Percentiles rank a stretch among this genome's conserved stretches.
Evolutionary conservation across 1,140 invertebrate genomes (phyloP).

Genomic region (Drosophila repleta): DNA sequence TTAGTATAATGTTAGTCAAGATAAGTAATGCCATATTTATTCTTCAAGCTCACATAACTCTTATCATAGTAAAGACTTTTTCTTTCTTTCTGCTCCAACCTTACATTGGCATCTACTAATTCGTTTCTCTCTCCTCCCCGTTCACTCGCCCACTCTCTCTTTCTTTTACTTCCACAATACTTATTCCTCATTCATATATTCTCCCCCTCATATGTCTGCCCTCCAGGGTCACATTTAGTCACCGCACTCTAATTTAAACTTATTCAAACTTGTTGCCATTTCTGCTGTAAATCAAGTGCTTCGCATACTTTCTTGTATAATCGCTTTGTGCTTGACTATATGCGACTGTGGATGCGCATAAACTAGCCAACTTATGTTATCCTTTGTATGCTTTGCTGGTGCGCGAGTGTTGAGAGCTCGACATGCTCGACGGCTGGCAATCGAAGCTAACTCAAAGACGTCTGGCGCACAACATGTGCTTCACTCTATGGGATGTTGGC

Average conservation of each 20-base stretch:
- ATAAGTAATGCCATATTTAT: too few relatives aligned
- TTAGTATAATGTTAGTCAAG: too few relatives aligned
- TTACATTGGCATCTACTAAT: too few relatives aligned
- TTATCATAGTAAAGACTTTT: too few relatives aligned
- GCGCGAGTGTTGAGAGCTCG: not conserved
- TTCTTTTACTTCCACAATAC: not conserved
- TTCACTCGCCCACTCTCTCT: too few relatives aligned
- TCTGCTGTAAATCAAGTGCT: slow-evolving; percentile 1
- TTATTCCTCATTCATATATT: not conserved
- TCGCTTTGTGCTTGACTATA: slow-evolving; percentile 7
- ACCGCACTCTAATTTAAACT: slow-evolving; percentile 2
- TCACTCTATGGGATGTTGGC: slow-evolving; percentile 1
- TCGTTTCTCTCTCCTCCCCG: too few relatives aligned
- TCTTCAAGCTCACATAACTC: too few relatives aligned
- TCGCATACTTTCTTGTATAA: not conserved
- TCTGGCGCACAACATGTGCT: slow-evolving; percentile 30
- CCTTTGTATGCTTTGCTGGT: slow-evolving; percentile 21
- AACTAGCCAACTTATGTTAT: slow-evolving; percentile 16
- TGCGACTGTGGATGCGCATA: slow-evolving; percentile 19
- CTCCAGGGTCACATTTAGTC: not conserved
- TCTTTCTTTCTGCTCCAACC: too few relatives aligned
- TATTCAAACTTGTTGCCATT: slow-evolving; percentile 8
- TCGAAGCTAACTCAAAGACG: slow-evolving; percentile 28
- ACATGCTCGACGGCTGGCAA: not conserved
- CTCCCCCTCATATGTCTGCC: not conserved